Base-by-base conservation (phyloP, 64 coral and sea anemone species). In the Actinia tenebrosa region DNA sequence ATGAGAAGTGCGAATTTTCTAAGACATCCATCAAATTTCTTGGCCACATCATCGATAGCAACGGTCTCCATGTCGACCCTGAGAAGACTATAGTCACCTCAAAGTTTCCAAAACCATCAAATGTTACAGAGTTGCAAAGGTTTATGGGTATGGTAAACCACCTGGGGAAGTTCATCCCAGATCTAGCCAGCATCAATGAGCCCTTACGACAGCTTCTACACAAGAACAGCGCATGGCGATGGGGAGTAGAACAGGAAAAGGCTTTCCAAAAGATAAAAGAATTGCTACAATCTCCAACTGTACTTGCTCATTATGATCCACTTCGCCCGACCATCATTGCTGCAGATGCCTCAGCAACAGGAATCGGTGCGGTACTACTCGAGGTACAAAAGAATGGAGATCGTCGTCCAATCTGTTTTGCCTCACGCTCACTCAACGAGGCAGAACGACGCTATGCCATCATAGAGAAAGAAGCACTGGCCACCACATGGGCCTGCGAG, bases 81-180 rank as follows among this genome's bases (percentile, higher is more conserved):
- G 60, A 64, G 16, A 85, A 85, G 53, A 85, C 82, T 9, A 85
- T 18, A 52, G 83, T 56, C 20, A 85, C 62, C 83, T 62, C 50
- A 19, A 80, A 80, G 78, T 80, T 80, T 53, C 78, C 78, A 20
- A 20, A 45, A 20, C 89, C 89, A 45, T 63, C 72, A n/a, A 77
- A 79, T 66, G 71, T 91, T 4, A 17, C 68, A 15, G 83, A 84
- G 26, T 5, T 91, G 11, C 75, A 91, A 37, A 45, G 83, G 47
- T 91, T 86, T 47, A 90, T 85, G 68, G 89, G 89, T 45, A 90
- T 90, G 83, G 83, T 86, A 64, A 91, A 91, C 89, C 89, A 91
- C 54, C 47, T 91, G 10, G 83, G 66, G 16, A 86, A 91, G 20
- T 91, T 91, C 50, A 37, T 86, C 61, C 83, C 83, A 53, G 30